These are phyloP conservation scores for Xestobium rufovillosum DNA, from an alignment of 2,888 invertebrate genomes.

Conservation along the genomic window DNA sequence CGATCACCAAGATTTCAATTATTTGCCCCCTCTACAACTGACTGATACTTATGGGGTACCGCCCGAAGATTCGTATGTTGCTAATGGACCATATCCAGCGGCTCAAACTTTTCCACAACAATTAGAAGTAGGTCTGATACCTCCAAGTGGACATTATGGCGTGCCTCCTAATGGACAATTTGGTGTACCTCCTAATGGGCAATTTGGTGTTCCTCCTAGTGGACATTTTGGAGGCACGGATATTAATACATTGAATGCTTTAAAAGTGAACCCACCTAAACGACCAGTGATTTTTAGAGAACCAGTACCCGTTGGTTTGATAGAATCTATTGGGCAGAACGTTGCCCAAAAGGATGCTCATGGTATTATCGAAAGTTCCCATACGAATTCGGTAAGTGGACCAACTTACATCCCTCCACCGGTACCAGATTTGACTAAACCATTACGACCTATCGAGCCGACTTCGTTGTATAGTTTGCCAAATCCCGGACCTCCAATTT, in stretches of 20 bases:
- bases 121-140: conserved; percentile 44
- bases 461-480: conserved; percentile 49
- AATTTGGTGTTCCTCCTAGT: conserved; percentile 31
- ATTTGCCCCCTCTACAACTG: conserved; percentile 17
- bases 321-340: conserved; percentile 58
- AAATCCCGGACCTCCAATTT: conserved; percentile 43
- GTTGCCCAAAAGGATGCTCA: conserved; percentile 56
- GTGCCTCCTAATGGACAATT: conserved; percentile 49
- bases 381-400: conserved; percentile 32
- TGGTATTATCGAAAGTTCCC: conserved; percentile 48
- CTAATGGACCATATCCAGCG: conserved; percentile 38
- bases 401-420: conserved; percentile 59
- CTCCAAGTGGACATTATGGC: conserved; percentile 56
- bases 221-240: no score
- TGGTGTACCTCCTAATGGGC: conserved; percentile 26
- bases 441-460: conserved; percentile 47
- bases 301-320: conserved; percentile 63
- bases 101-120: conserved; percentile 33
- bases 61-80: conserved; percentile 34
- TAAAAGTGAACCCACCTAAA: conserved; percentile 46
- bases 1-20: conserved; percentile 9
- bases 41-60: conserved; percentile 35
- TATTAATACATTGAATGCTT: conserved; percentile 32
- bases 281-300: conserved; percentile 66
- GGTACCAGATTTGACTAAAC: conserved; percentile 31